These are phyloP conservation scores for Drosophila antonietae DNA, from an alignment of 2,888 invertebrate species.

Conservation along the genomic window DNA sequence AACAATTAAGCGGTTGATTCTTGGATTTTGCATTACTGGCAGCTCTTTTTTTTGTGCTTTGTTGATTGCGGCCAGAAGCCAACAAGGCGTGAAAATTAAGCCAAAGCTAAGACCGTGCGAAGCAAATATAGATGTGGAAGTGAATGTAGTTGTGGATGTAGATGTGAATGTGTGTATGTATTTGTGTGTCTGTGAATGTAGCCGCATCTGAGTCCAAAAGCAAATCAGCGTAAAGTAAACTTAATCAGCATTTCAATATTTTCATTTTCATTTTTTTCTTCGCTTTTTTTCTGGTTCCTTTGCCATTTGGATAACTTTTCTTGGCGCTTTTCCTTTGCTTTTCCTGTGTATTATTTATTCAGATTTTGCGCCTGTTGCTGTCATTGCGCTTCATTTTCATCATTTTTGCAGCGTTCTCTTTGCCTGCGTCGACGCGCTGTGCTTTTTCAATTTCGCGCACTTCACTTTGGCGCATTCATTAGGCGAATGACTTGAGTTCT, in stretches of 20 bases:
- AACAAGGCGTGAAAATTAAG: slow-evolving; percentile 56
- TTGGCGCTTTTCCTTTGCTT: slow-evolving; percentile 25
- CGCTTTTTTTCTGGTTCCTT: background rate
- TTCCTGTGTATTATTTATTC: slow-evolving; percentile 70
- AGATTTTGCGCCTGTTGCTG: slow-evolving; percentile 77
- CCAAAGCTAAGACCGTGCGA: slow-evolving; percentile 25
- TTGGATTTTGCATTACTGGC: slow-evolving; percentile 33
- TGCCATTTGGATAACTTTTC: slow-evolving; percentile 33
- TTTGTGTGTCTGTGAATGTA: background rate
- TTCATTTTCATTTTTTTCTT: slow-evolving; percentile 22
- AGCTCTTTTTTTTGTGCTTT: slow-evolving; percentile 36
- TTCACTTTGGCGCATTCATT: slow-evolving; percentile 74
- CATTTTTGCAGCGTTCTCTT: slow-evolving; percentile 28
- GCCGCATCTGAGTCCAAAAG: slow-evolving; percentile 38
- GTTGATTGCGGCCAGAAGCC: slow-evolving; percentile 69
- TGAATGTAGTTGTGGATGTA: slow-evolving; percentile 6
- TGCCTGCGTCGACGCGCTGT: slow-evolving; percentile 23
- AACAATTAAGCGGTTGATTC: slow-evolving; percentile 52
- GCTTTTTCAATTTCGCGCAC: slow-evolving; percentile 59
- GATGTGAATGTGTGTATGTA: too few species aligned
- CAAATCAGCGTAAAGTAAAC: slow-evolving; percentile 69
- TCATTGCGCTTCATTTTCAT: slow-evolving; percentile 61
- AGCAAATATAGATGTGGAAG: slow-evolving; percentile 7
- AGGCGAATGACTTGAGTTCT: slow-evolving; percentile 73
- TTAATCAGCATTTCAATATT: slow-evolving; percentile 80